These are phyloP conservation scores for Drosophila lowei DNA, from an alignment of 1,140 invertebrate species.

Conservation along the genomic window DNA sequence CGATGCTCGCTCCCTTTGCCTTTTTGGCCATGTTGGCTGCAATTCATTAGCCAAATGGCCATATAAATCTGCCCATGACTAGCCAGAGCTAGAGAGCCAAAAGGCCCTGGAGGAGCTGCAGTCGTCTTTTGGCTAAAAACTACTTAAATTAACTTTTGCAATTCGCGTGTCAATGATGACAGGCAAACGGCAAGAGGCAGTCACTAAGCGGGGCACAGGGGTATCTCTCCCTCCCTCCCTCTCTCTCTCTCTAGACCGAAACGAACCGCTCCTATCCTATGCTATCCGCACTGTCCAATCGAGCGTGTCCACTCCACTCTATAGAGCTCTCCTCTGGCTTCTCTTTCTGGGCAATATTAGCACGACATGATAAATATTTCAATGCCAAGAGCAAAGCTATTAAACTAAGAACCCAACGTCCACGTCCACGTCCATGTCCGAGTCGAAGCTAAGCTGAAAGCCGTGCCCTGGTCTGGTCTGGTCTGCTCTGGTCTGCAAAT, in stretches of 20 bases:
- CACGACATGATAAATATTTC: slow-evolving; percentile 69
- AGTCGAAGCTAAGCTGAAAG: slow-evolving; percentile 35
- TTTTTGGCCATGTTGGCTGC: slow-evolving; percentile 15
- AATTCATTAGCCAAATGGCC: slow-evolving; percentile 63
- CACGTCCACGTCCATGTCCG: not conserved
- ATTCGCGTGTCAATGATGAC: slow-evolving; percentile 70
- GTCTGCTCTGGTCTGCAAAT: slow-evolving; percentile 55
- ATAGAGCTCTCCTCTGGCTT: slow-evolving; percentile 3
- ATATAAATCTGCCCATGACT: slow-evolving; percentile 60
- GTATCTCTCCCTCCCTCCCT: not conserved
- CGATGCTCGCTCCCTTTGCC: too few relatives aligned
- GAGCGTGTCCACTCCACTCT: slow-evolving; percentile 49
- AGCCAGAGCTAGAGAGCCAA: slow-evolving; percentile 18
- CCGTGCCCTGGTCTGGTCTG: slow-evolving; percentile 45
- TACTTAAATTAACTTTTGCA: slow-evolving; percentile 73
- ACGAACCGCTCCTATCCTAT: not conserved
- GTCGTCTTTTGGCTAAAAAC: slow-evolving; percentile 54
- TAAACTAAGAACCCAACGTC: slow-evolving; percentile 46
- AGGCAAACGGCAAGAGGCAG: slow-evolving; percentile 51
- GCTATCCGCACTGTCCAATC: slow-evolving; percentile 53
- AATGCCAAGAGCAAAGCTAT: slow-evolving; percentile 71
- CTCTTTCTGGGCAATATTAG: slow-evolving; percentile 46
- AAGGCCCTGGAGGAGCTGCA: slow-evolving; percentile 16
- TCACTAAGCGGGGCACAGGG: slow-evolving; percentile 1
- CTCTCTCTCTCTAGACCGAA: too few relatives aligned